Evolutionary conservation across 2,797 vertebrate genomes (phyloP), one percentile per base, ranked within the genome.

Genomic region (Anniella stebbinsi): DNA sequence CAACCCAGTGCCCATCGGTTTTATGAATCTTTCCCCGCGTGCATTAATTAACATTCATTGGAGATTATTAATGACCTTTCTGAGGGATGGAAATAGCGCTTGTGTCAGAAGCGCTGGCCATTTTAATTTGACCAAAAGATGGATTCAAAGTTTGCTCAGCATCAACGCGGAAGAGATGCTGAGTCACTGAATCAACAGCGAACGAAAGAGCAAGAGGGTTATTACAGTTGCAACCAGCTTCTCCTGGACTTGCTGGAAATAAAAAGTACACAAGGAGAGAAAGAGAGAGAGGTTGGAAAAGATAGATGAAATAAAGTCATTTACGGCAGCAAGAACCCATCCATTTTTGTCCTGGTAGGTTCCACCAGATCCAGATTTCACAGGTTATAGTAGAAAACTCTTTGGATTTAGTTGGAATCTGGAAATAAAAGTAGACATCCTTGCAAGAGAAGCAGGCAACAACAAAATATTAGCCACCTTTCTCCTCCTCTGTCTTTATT

Each of bases 51-150:
- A 54, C 18, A 33, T 73, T 8, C 1, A n/a, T 45, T 12, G 54
- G 38, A n/a, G 77, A 90, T 38, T 18, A 33, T 88, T 80, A 76
- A 88, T 86, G 77, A 67, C 85, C 73, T 91, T 89, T 90, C 33
- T 54, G 54, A 89, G 80, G 70, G 84, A 66, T 87, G 66, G 88
- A 87, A 75, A 77, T 1, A 21, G 0, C 76, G 72, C 66, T 54
- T 0, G 0, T 73, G 80, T 85, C 45, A 0, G 1, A 0, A 10
- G 57, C 15, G 54, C 70, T 9, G 4, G 45, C 4, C 45, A 10
- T 48, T 86, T 92, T 28, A 15, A 11, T 70, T 67, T 86, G 87
- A 84, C 0, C 1, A 51, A 36, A 70, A 7, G 2, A 76, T 0
- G 36, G 63, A 30, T 81, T 17, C 30, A 81, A 86, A 36, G 78